These are phyloP conservation scores for Cylloceria caligata DNA, from an alignment of 2,888 invertebrate genomes.

Conservation along the genomic window DNA sequence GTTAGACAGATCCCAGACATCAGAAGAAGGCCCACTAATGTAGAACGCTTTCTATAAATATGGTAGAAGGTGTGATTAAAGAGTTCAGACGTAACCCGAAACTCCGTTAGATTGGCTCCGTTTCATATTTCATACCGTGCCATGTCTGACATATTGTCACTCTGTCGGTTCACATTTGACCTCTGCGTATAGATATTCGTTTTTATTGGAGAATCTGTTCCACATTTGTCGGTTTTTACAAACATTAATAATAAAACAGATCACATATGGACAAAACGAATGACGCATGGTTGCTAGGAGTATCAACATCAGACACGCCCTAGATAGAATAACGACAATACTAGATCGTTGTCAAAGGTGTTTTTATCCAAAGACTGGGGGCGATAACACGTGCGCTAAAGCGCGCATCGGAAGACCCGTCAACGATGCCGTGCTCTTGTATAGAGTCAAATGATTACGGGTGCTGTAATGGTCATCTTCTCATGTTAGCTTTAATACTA, in stretches of 20 bases:
- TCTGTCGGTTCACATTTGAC: not conserved
- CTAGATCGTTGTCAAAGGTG: no score
- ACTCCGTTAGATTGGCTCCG: not conserved
- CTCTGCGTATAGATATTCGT: not conserved
- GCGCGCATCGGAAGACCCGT: no score
- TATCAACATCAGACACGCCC: no score
- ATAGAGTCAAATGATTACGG: no score
- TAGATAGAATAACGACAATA: no score
- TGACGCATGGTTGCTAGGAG: not conserved
- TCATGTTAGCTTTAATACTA: no score
- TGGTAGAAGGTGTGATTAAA: not conserved
- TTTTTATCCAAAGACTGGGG: no score
- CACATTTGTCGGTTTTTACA: slow-evolving; percentile 8
- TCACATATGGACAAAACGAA: not conserved
- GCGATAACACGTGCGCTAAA: no score
- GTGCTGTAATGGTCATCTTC: no score
- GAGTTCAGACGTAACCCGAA: not conserved
- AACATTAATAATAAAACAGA: not conserved
- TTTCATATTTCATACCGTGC: not conserved
- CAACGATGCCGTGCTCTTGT: no score
- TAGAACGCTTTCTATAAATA: not conserved
- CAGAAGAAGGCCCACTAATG: not conserved
- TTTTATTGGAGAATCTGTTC: not conserved
- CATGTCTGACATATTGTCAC: not conserved
- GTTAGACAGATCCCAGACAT: not conserved